Percentiles rank a stretch among this genome's conserved stretches.
These are phyloP conservation scores for Phymorhynchus buccinoides DNA, from an alignment of 1,140 invertebrate species.

Conservation along the genomic window DNA sequence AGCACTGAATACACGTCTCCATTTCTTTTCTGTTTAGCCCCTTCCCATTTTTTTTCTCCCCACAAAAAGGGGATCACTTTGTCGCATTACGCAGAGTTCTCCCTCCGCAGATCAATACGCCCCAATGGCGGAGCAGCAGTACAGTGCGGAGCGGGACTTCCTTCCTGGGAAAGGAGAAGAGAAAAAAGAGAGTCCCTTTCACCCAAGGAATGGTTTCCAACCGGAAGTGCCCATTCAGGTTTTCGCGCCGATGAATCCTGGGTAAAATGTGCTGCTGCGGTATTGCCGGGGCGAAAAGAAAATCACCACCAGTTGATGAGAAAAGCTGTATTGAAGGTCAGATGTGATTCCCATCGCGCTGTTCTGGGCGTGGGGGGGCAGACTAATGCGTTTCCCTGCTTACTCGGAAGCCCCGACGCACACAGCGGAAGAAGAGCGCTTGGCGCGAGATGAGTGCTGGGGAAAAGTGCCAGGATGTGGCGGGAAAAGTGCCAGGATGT, in stretches of 20 bases:
- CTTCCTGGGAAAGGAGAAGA: constrained; percentile 10
- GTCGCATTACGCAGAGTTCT: constrained; percentile 37
- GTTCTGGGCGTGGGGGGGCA: background rate
- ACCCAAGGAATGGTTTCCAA: constrained; percentile 21
- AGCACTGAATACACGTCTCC: constrained; percentile 30
- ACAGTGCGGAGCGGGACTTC: constrained; percentile 33
- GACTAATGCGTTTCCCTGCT: constrained; percentile 39
- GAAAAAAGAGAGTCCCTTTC: constrained; percentile 27
- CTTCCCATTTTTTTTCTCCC: background rate
- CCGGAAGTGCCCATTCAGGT: constrained; percentile 9
- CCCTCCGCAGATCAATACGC: constrained; percentile 37
- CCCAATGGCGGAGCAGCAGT: constrained; percentile 38
- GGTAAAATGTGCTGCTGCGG: constrained; percentile 20
- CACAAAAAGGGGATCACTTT: constrained; percentile 31
- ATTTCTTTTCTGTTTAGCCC: constrained; percentile 27
- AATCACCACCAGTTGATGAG: constrained; percentile 5
- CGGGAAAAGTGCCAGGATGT: constrained; percentile 26
- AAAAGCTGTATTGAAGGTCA: background rate
- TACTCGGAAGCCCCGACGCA: constrained; percentile 41
- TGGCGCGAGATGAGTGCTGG: constrained; percentile 34
- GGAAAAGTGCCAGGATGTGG: constrained; percentile 31
- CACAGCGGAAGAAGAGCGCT: constrained; percentile 39
- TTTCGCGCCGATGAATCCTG: constrained; percentile 26
- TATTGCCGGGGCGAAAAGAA: constrained; percentile 9
- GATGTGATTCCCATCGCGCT: background rate